Evolutionary conservation across 2,113 vertebrate genomes (phyloP), one percentile per base, ranked within the genome.

Genomic region (Hiodon alosoides): DNA sequence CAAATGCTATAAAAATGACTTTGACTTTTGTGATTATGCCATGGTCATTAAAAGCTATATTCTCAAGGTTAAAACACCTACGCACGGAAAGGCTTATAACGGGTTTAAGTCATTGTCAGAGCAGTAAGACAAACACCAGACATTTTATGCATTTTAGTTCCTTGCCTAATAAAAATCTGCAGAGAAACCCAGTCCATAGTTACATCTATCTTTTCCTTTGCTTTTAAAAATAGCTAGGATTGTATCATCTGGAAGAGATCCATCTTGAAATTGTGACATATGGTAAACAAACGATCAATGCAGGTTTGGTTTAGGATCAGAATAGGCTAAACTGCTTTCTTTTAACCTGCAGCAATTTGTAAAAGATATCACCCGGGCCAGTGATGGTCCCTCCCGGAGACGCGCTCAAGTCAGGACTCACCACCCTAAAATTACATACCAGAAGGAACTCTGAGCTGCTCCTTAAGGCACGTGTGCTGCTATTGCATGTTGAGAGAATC

Each of bases 401-500:
- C 16, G 14, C 66, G 59, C 50, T 72, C 67, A 54, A 2, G 8
- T 51, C 71, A 67, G 55, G n/a, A 5, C 48, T 57, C 7, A 51
- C 51, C 80, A 79, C 77, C 84, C 83, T 75, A 77, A 72, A 80
- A 80, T 77, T 71, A 77, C 47, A 76, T 55, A 59, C 75, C 71
- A 61, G 67, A 64, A 55, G 71, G 16, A 67, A 55, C 72, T 50
- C 59, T 72, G 75, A 76, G 74, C 70, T 81, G 57, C 75, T 82
- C 78, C 82, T 87, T 80, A 85, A 76, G 80, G 73, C 86, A 78
- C 76, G 80, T 82, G 85, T 64, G 57, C 77, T 78, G 60, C 81
- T 80, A 89, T 83, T 84, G 86, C 81, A 85, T 14, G 81, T 83
- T 82, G 73, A 78, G 77, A 81, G 79, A 80, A 66, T 79, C 74